phyloP scores from a whole-genome alignment of 2,797 vertebrate species.

The Coendou prehensilis region DNA sequence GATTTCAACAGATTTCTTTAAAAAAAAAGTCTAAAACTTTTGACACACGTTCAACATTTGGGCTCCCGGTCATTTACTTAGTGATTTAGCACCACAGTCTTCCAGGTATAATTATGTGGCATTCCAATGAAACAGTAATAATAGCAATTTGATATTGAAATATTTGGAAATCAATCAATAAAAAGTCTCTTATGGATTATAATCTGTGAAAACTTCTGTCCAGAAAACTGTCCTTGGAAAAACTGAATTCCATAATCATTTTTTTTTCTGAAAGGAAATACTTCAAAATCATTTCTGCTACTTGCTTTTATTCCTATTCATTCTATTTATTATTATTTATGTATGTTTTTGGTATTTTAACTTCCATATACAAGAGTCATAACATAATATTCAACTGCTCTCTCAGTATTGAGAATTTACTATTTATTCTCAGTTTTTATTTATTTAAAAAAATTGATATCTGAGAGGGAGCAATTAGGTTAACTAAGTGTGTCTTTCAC shows the following conservation, averaged over 20 bases:
- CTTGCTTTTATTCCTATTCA: background rate
- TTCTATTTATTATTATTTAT: background rate
- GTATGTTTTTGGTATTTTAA: conserved; percentile 47
- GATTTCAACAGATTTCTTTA: conserved; percentile 19
- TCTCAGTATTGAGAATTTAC: background rate
- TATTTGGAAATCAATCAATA: background rate
- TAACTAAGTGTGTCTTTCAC: background rate
- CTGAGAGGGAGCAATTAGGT: conserved; percentile 28
- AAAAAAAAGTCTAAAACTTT: conserved; percentile 42
- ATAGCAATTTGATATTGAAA: background rate
- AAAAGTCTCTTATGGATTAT: background rate
- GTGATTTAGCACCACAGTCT: background rate
- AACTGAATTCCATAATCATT: conserved; percentile 25
- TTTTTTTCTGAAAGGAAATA: conserved; percentile 57
- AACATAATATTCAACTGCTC: background rate
- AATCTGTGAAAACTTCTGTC: background rate
- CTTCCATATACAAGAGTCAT: background rate
- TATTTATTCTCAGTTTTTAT: conserved; percentile 29
- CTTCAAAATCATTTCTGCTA: background rate
- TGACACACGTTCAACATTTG: background rate
- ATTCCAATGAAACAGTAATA: background rate
- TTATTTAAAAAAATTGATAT: background rate
- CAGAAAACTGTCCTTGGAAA: conserved; percentile 6
- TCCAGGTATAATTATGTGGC: background rate
- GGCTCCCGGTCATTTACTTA: background rate